A percentile compares a stretch with the other conserved stretches of the same genome.
Conservation (phyloP, 2,888 invertebrate species). For the Notocelia uddmanniana region DNA sequence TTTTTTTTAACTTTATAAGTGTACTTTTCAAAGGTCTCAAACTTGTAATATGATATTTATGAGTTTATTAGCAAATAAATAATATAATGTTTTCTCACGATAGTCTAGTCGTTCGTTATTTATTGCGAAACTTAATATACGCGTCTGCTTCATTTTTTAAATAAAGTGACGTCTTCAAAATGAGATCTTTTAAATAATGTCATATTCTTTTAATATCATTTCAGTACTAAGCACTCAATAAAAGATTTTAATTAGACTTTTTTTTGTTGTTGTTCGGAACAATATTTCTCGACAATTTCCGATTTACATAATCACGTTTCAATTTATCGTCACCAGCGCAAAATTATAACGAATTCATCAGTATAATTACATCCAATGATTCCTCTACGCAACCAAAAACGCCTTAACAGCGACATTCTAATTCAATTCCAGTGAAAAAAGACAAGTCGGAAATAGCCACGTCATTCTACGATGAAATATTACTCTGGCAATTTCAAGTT, state of each 20-base stretch:
- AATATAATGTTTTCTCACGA: neutral
- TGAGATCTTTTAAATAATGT: neutral
- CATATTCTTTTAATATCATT: too few species aligned
- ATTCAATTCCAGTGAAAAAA: constrained; percentile 41
- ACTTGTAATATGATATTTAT: neutral
- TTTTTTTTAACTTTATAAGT: constrained; percentile 1
- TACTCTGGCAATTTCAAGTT: neutral
- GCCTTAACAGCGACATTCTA: constrained; percentile 33
- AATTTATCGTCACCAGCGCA: neutral
- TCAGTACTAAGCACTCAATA: too few species aligned
- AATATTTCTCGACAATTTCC: neutral
- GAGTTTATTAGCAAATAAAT: neutral
- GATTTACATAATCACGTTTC: neutral
- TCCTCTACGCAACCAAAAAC: constrained; percentile 30
- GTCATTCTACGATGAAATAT: constrained; percentile 41
- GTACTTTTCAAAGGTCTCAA: neutral
- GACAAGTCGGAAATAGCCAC: constrained; percentile 37
- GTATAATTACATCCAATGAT: constrained; percentile 22
- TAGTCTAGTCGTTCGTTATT: neutral
- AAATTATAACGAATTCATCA: constrained; percentile 1
- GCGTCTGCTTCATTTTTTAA: neutral
- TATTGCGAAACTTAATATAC: neutral
- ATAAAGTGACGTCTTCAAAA: neutral
- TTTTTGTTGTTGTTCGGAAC: neutral
- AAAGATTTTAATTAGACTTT: too few species aligned